Base-by-base conservation (phyloP, 1,140 invertebrate genomes). In the Cydia pomonella region DNA sequence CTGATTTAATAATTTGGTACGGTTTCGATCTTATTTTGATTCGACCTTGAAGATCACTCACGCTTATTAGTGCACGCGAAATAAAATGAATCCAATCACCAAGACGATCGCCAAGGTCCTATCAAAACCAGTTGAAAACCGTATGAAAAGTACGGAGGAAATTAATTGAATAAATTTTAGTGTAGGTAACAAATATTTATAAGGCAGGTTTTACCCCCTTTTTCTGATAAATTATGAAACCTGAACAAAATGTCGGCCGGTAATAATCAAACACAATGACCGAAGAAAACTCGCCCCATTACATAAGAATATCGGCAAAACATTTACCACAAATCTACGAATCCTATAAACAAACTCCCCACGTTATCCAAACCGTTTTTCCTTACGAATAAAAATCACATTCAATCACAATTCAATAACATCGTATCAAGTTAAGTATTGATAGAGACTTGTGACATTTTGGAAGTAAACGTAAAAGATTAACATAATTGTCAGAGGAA, bases 401-500 rank as follows among this genome's bases (percentile, higher is more conserved):
- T 18, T 0, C 6, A 50, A 9, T 16, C 7, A 53, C n/a, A n/a
- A 53, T n/a, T 9, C 6, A 53, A 53, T 18, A 53, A 18, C 50
- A 16, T 18, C 50, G 16, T 7, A 18, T 18, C 1, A 18, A 18
- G 7, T 16, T n/a, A n/a, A 7, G 1, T n/a, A 53, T 53, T 53
- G 16, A 7, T 18, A 18, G 16, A 7, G 6, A 53, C 50, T 53
- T 53, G 50, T 9, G n/a, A 53, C 6, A 1, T 53, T 53, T 53
- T 18, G n/a, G 9, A 53, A 18, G 16, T 53, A 3, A 53, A 6
- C 50, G 16, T 53, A n/a, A 47, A 47, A 16, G 16, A 53, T 53
- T 13, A 33, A 29, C 63, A 66, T 66, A 66, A 66, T 66, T 66
- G 27, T 29, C 63, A 13, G 12, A 63, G 1, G 12, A 64, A 64